A percentile compares a stretch with the other conserved stretches of the same genome.
phyloP scores from a whole-genome alignment of 1,140 invertebrate species.

The Aphelinus atriplicis region DNA sequence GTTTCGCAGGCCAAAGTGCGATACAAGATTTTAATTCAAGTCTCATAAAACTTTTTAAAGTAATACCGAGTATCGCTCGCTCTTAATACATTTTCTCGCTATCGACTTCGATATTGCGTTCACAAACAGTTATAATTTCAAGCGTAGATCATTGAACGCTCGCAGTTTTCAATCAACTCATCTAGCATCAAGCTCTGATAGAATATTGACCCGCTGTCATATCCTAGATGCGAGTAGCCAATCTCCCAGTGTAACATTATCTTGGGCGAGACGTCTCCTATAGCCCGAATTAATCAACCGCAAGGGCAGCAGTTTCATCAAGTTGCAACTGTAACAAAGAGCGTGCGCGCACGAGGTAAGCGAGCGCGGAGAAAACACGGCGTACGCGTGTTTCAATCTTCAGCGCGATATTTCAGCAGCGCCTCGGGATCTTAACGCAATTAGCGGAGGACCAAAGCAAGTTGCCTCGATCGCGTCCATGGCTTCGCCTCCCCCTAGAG shows the following conservation, averaged over 20 bases:
- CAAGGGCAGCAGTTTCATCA: background rate
- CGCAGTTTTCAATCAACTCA: no score
- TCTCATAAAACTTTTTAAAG: slow-evolving; percentile 41
- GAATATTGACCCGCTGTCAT: no score
- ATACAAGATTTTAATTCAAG: slow-evolving; percentile 38
- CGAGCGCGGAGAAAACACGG: background rate
- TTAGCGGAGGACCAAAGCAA: slow-evolving; percentile 33
- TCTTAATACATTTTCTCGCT: background rate
- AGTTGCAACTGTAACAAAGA: background rate
- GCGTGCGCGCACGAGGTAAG: background rate
- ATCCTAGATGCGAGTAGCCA: no score
- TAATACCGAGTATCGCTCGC: slow-evolving; percentile 6
- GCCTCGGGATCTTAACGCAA: slow-evolving; percentile 46
- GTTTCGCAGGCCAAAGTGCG: slow-evolving; percentile 19
- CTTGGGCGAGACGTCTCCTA: background rate
- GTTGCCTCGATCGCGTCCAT: slow-evolving; percentile 5
- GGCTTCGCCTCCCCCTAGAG: background rate
- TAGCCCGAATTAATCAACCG: slow-evolving; percentile 8
- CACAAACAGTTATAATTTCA: no score
- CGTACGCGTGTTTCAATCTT: slow-evolving; percentile 29
- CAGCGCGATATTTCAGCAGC: slow-evolving; percentile 10
- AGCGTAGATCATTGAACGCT: no score
- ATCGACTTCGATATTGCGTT: no score
- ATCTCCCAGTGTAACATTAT: background rate
- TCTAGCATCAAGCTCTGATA: no score